Evolutionary conservation across 2,797 vertebrate genomes (phyloP).

Genomic region (Pyrocephalus nanus): DNA sequence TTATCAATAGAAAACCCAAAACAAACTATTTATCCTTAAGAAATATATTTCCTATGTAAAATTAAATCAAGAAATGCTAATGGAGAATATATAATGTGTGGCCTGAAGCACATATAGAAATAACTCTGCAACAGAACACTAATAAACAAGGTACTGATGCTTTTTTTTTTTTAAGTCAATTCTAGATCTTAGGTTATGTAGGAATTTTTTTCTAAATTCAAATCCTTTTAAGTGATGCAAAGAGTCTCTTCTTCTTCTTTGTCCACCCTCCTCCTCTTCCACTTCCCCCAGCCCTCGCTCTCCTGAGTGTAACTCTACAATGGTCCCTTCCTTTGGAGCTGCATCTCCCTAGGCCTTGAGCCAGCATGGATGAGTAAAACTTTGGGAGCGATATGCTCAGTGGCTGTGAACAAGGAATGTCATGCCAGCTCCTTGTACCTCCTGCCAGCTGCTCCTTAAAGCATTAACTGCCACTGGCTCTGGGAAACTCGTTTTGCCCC

Average conservation of each 20-base stretch:
- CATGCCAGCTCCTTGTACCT: constrained; percentile 25
- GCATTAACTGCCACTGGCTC: neutral
- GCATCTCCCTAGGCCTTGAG: constrained; percentile 5
- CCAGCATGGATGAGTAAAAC: constrained; percentile 16
- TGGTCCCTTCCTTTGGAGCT: neutral
- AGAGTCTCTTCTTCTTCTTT: neutral
- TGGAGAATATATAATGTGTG: neutral
- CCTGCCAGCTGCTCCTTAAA: constrained; percentile 30
- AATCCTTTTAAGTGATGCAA: neutral
- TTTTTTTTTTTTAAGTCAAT: neutral
- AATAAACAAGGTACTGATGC: neutral
- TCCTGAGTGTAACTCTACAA: neutral
- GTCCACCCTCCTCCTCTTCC: neutral
- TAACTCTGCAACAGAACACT: neutral
- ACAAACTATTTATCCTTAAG: neutral
- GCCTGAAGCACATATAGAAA: neutral
- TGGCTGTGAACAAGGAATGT: neutral
- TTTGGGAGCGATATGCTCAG: constrained; percentile 25
- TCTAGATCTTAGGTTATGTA: neutral
- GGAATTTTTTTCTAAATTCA: neutral
- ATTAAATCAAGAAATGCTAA: neutral
- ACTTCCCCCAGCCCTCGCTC: neutral
- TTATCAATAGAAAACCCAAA: neutral
- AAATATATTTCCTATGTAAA: neutral
- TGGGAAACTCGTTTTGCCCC: neutral